Conservation (phyloP, 2,888 invertebrate genomes). For the Lasioglossum lativentre region DNA sequence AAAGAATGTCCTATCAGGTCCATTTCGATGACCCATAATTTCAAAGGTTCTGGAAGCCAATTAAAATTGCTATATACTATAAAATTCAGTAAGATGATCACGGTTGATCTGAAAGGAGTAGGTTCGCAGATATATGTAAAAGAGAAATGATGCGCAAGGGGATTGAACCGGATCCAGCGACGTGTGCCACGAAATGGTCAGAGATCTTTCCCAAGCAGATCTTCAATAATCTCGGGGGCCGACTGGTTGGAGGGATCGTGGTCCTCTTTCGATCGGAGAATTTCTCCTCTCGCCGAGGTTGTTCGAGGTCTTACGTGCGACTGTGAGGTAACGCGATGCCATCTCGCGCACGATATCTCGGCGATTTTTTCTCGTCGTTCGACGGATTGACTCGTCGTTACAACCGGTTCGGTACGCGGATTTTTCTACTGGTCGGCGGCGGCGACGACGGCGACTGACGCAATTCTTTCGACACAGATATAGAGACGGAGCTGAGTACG, state of each 20-base stretch:
- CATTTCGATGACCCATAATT: too few relatives aligned
- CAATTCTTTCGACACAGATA: slow-evolving; percentile 61
- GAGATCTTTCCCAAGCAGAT: background rate
- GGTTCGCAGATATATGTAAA: slow-evolving; percentile 2
- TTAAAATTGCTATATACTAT: background rate
- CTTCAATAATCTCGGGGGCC: background rate
- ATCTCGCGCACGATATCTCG: slow-evolving; percentile 54
- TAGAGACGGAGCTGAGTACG: background rate
- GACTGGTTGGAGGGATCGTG: background rate
- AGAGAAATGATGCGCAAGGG: background rate
- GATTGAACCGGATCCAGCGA: background rate
- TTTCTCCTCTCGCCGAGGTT: slow-evolving; percentile 39
- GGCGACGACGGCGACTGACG: slow-evolving; percentile 57
- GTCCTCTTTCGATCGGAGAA: slow-evolving; percentile 26
- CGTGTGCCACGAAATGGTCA: slow-evolving; percentile 8
- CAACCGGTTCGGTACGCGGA: slow-evolving; percentile 68
- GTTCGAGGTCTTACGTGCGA: slow-evolving; percentile 32
- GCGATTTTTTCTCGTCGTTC: slow-evolving; percentile 25
- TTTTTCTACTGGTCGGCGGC: slow-evolving; percentile 52
- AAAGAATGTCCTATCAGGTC: background rate
- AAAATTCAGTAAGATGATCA: background rate
- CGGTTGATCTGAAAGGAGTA: background rate
- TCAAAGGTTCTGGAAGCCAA: background rate
- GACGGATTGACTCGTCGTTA: slow-evolving; percentile 66
- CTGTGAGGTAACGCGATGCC: slow-evolving; percentile 51